These are phyloP conservation scores for Tortricodes alternella DNA, from an alignment of 2,888 invertebrate genomes.

Conservation along the genomic window DNA sequence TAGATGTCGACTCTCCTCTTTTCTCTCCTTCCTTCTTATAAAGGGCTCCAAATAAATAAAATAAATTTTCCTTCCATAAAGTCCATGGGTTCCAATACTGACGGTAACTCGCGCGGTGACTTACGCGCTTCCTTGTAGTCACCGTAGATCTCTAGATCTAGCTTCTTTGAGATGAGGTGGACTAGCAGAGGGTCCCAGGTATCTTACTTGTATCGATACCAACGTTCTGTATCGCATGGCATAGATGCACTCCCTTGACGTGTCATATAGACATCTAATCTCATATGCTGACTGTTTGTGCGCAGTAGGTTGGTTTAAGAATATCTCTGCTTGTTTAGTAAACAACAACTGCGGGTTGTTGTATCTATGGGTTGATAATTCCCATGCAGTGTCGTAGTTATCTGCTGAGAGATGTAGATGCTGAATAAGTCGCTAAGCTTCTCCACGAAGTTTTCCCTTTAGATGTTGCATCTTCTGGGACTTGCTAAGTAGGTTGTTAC, in stretches of 20 bases:
- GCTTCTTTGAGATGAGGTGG: neutral
- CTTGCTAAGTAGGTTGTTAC: neutral
- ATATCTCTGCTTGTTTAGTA: neutral
- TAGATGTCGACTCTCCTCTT: neutral
- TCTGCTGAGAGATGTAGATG: constrained; percentile 10
- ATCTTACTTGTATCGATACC: neutral
- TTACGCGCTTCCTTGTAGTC: constrained; percentile 11
- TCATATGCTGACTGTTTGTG: neutral
- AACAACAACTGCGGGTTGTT: constrained; percentile 18
- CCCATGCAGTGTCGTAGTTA: constrained; percentile 21
- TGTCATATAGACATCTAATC: neutral
- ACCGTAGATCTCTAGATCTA: neutral
- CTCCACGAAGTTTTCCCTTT: constrained; percentile 13
- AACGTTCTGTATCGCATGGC: neutral
- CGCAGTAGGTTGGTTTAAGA: neutral
- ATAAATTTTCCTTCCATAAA: constrained; percentile 13
- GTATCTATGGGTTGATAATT: constrained; percentile 10
- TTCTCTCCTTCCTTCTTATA: neutral
- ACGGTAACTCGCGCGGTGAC: constrained; percentile 1
- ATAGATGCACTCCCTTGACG: neutral
- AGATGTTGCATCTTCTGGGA: neutral
- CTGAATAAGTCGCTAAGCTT: constrained; percentile 17
- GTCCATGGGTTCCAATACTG: neutral
- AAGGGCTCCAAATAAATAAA: constrained; percentile 13
- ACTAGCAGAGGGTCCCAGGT: constrained; percentile 14